These are phyloP conservation scores for Samia ricini DNA, from an alignment of 1,140 invertebrate genomes.

Conservation along the genomic window DNA sequence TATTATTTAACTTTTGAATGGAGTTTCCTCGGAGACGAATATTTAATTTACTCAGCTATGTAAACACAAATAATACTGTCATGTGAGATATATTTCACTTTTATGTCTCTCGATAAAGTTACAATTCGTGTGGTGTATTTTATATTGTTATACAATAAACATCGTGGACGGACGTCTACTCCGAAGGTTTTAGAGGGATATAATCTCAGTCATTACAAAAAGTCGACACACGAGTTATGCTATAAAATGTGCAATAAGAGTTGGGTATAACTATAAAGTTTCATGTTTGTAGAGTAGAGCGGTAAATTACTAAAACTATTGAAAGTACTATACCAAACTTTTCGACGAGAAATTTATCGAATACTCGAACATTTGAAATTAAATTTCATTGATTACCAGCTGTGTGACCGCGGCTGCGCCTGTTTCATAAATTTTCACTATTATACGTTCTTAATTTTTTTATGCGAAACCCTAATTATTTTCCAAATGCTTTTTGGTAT, in stretches of 20 bases:
- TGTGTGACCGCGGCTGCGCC: too few species aligned
- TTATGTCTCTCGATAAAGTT: conserved; percentile 21
- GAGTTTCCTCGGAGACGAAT: conserved; percentile 22
- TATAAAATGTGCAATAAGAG: conserved; percentile 52
- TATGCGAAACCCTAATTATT: too few species aligned
- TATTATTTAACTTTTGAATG: conserved; percentile 44
- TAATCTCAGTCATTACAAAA: conserved; percentile 48
- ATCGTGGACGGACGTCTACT: conserved; percentile 16
- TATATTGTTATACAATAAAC: not conserved
- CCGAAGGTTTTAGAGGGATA: conserved; percentile 34
- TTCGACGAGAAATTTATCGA: too few species aligned
- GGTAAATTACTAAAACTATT: not conserved
- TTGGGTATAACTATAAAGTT: conserved; percentile 30
- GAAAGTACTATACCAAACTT: too few species aligned
- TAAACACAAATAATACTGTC: conserved; percentile 10
- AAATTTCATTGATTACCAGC: too few species aligned
- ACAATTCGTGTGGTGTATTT: conserved; percentile 17
- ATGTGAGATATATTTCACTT: conserved; percentile 19
- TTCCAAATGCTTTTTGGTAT: too few species aligned
- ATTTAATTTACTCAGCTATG: conserved; percentile 29
- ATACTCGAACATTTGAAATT: too few species aligned
- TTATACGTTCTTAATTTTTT: too few species aligned
- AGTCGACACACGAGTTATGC: conserved; percentile 34
- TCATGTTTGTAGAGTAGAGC: conserved; percentile 27
- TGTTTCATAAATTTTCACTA: too few species aligned